A percentile compares a stretch with the other conserved stretches of the same genome.
phyloP scores from a whole-genome alignment of 1,140 invertebrate genomes.

The Ganaspis sp. region DNA sequence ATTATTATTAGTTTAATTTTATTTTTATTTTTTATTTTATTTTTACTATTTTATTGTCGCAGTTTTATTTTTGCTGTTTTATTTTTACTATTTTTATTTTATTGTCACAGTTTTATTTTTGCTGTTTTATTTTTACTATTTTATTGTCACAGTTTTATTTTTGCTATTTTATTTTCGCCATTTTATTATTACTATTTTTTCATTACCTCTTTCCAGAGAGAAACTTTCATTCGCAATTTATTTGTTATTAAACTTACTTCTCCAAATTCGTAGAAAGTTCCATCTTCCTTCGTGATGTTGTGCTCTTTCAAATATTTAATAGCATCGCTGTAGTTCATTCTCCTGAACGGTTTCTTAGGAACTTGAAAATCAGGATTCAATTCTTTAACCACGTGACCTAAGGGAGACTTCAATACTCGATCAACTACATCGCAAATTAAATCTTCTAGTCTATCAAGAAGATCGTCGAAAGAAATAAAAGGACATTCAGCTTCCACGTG shows the following conservation, averaged over 20 bases:
- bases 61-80: too few relatives aligned
- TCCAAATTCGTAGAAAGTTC: slow-evolving; percentile 97
- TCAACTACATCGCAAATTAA: slow-evolving; percentile 97
- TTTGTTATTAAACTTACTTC: slow-evolving; percentile 81
- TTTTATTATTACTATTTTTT: too few relatives aligned
- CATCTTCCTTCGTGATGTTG: slow-evolving; percentile 98
- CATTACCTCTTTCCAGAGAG: too few relatives aligned
- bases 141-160: too few relatives aligned
- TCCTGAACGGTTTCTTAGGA: slow-evolving; percentile 92
- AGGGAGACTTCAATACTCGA: slow-evolving; percentile 90
- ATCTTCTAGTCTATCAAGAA: slow-evolving; percentile 94
- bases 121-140: too few relatives aligned
- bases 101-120: too few relatives aligned
- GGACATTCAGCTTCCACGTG: slow-evolving; percentile 98
- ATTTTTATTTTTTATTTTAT: too few relatives aligned
- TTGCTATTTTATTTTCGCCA: slow-evolving; percentile 6
- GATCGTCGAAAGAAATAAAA: slow-evolving; percentile 95
- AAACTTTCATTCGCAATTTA: slow-evolving; percentile 31
- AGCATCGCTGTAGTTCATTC: slow-evolving; percentile 97
- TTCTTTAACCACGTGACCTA: slow-evolving; percentile 88
- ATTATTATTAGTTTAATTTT: too few relatives aligned
- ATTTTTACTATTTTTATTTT: too few relatives aligned
- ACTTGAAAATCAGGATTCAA: slow-evolving; percentile 94
- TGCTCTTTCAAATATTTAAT: slow-evolving; percentile 95
- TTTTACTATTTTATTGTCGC: too few relatives aligned